Conservation (phyloP, 2,113 vertebrate genomes). For the Datnioides undecimradiatus region DNA sequence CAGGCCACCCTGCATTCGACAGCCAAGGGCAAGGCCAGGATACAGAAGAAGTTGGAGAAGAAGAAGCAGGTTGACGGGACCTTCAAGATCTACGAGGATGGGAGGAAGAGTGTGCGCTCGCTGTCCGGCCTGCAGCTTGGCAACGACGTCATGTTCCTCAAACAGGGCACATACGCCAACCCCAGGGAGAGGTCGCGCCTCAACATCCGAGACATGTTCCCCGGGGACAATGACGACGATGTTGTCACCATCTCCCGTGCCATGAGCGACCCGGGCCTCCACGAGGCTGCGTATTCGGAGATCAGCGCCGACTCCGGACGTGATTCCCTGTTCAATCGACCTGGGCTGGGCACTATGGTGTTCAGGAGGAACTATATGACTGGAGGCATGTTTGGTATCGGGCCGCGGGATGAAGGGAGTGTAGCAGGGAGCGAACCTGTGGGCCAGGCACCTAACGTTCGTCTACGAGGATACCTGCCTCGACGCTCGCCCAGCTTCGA, state of each 20-base stretch:
- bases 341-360: slow-evolving; percentile 97
- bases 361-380: slow-evolving; percentile 95
- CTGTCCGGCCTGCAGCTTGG: slow-evolving; percentile 94
- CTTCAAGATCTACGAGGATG: slow-evolving; percentile 96
- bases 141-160: slow-evolving; percentile 95
- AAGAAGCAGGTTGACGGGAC: slow-evolving; percentile 92
- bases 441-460: slow-evolving; percentile 75
- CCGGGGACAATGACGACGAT: slow-evolving; percentile 79
- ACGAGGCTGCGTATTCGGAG: slow-evolving; percentile 90
- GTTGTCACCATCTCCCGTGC: slow-evolving; percentile 89
- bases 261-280: slow-evolving; percentile 91
- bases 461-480: slow-evolving; percentile 86
- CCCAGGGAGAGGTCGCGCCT: slow-evolving; percentile 89
- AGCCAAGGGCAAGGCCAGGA: slow-evolving; percentile 94
- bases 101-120: slow-evolving; percentile 93
- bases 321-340: slow-evolving; percentile 94
- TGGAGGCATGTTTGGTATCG: slow-evolving; percentile 88
- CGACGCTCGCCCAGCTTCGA: slow-evolving; percentile 90
- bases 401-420: slow-evolving; percentile 83
- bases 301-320: slow-evolving; percentile 96
- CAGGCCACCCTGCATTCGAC: slow-evolving; percentile 93
- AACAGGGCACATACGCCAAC: slow-evolving; percentile 89
- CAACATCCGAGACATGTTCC: slow-evolving; percentile 95
- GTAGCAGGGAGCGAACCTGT: slow-evolving; percentile 66
- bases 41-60: slow-evolving; percentile 94